Evolutionary conservation across 2,797 vertebrate species (phyloP), one percentile per base, ranked within the genome.

Genomic region (Syncerus caffer): DNA sequence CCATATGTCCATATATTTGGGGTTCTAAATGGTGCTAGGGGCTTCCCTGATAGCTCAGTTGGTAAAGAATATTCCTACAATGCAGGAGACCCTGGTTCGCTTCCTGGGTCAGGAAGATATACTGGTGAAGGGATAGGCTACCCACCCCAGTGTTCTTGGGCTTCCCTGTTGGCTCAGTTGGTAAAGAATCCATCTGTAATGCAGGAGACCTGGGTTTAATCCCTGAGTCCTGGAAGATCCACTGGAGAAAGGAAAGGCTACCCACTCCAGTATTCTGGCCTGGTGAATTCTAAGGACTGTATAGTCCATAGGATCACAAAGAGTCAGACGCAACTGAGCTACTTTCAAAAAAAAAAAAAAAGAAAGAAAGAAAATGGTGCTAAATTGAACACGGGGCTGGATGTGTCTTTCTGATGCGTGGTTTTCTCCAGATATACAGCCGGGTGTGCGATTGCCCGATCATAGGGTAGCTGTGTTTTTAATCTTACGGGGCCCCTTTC

Each of bases 81-180:
- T 0, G 2, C 64, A 67, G 16, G 62, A 64, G 16, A 64, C 62
- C 31, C 31, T n/a, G 31, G 7, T 64, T 64, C 2, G 0, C 64
- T 64, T 4, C 31, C 16, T 64, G 16, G 4, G 62, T n/a, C 4
- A 0, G 31, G 16, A n/a, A 64, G 62, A 64, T 10, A 2, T 0
- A 0, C 62, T 64, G 62, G 62, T 4, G 1, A 64, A 64, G 29
- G 31, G 58, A 60, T 60, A 60, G 58, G 58, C 27, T 29, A 13
- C 58, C 13, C 13, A 29, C 58, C 27, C 27, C 58, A 60, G 27
- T 60, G 14, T 60, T 60, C 58, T 29, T 62, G 29, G 29, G 60
- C 60, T 31, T 13, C 60, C 60, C 29, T 62, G 29, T 1, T 62
- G 29, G 29, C 60, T 31, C 60, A 62, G 16, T 2, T 67, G 62